Base-by-base conservation (phyloP, 2,797 vertebrate genomes). In the Phrynocephalus forsythii region DNA sequence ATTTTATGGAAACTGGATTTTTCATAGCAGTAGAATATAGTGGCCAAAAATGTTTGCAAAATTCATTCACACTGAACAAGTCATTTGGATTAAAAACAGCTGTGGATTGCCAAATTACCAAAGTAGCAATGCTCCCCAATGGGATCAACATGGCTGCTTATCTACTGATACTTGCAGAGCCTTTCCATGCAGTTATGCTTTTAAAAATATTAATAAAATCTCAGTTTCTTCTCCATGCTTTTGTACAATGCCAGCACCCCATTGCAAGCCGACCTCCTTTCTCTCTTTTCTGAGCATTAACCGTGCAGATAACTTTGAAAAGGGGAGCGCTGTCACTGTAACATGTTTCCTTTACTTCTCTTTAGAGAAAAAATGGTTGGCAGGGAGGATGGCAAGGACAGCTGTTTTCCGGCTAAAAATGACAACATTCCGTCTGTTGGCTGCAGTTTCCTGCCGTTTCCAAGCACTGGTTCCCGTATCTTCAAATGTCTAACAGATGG, bases 341-440 rank as follows among this genome's bases (percentile, higher is more conserved):
- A 6, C 76, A 87, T 88, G 83, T 71, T 92, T 86, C 18, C 30
- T 44, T 89, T 90, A 66, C 84, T 11, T 30, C 87, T 86, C 86
- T 71, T 90, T 89, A 78, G 91, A 80, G 89, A 91, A 87, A 50
- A 77, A 83, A 50, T 84, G 84, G 90, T 88, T 92, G 91, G 88
- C 79, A 30, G 87, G 44, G n/a, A 90, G 52, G 87, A 89, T 87
- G 81, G 69, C 68, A 91, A 81, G 83, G 90, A 90, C 94, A 94
- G 94, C 94, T 95, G 94, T 90, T 91, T 83, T 84, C 84, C 84
- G 75, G 87, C 79, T 93, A 87, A 89, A 83, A 91, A 89, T 87
- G 88, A 91, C 91, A 90, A 89, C 86, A 87, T 90, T 71, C 94
- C 94, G 92, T 93, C 94, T 93, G 94, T 90, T 94, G 38, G 77